A percentile compares a stretch with the other conserved stretches of the same genome.
Conservation (phyloP, 2,888 invertebrate genomes). For the Caenorhabditis afra region DNA sequence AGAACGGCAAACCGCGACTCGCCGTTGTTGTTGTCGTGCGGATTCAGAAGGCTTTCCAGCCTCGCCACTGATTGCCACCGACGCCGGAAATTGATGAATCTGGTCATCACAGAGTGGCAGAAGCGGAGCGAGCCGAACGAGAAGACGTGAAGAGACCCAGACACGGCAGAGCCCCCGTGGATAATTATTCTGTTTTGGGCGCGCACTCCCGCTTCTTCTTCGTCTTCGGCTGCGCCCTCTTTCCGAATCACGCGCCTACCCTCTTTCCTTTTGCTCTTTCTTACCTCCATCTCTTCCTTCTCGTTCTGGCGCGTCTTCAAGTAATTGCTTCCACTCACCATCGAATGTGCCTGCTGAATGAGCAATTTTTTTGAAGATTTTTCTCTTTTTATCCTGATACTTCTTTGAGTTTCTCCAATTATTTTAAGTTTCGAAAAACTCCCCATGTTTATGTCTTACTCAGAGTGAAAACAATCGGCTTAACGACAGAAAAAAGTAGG, state of each 20-base stretch:
- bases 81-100: slow-evolving; percentile 31
- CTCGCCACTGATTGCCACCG: slow-evolving; percentile 9
- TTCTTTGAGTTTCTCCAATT: not conserved
- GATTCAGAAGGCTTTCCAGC: slow-evolving; percentile 30
- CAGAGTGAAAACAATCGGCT: not conserved
- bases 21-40: not conserved
- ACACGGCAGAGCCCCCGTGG: not conserved
- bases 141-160: not conserved
- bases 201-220: not conserved
- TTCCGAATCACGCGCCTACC: slow-evolving; percentile 24
- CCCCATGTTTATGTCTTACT: not conserved
- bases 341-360: slow-evolving; percentile 31
- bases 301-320: slow-evolving; percentile 11
- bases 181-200: slow-evolving; percentile 50
- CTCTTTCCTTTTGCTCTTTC: not conserved
- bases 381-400: slow-evolving; percentile 1
- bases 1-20: slow-evolving; percentile 1
- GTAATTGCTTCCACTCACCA: slow-evolving; percentile 40
- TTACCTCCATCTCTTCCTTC: slow-evolving; percentile 32
- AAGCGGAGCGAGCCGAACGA: not conserved
- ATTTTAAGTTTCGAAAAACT: not conserved
- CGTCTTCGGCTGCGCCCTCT: slow-evolving; percentile 14
- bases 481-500: not conserved
- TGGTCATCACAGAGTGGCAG: not conserved
- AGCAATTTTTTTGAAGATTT: not conserved